Evolutionary conservation across 2,797 vertebrate genomes (phyloP), one percentile per base, ranked within the genome.

Genomic region (Nothura maculosa): DNA sequence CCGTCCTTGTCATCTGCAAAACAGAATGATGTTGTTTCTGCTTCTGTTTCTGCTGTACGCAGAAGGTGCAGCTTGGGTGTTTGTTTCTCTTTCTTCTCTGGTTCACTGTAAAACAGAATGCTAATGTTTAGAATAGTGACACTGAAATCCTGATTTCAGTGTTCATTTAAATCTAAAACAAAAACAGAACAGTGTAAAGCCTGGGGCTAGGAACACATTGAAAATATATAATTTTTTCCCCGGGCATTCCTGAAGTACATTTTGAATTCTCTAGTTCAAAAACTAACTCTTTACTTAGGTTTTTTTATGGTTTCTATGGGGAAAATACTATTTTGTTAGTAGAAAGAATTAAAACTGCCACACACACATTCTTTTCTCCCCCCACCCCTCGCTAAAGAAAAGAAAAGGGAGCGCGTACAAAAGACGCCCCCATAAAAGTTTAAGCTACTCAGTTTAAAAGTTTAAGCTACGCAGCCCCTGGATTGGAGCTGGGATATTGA

Each of bases 1-100:
- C 63, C 12, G 50, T 93, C 0, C 0, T 50, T 68, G 5, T 62
- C 21, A 2, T 5, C 1, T 27, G 45, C 11, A 34, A n/a, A 45
- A 34, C 30, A 24, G 32, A 43, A 7, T 7, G 17, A 6, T 18
- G 15, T 43, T 16, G 12, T 43, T 43, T 16, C 42, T 43, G 42
- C 17, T 43, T 40, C 40, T 40, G 40, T 40, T 40, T 40, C 40
- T 40, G 40, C 40, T 40, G 40, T 40, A 40, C 14, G 40, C 14
- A 40, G 40, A 68, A 47, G 22, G 50, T 68, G 32, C 16, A 45
- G 1, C 60, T 78, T 20, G 57, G 27, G 22, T 57, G 25, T 54
- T 81, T 79, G 52, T 4, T 12, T 45, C 40, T 43, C 85, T 68
- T 6, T 62, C 15, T 82, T 42, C 19, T 61, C 83, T 75, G 12